Percentiles rank a stretch among this genome's conserved stretches.
These are phyloP conservation scores for Ceratoteleas bidentatus DNA, from an alignment of 1,140 invertebrate species.

Conservation along the genomic window DNA sequence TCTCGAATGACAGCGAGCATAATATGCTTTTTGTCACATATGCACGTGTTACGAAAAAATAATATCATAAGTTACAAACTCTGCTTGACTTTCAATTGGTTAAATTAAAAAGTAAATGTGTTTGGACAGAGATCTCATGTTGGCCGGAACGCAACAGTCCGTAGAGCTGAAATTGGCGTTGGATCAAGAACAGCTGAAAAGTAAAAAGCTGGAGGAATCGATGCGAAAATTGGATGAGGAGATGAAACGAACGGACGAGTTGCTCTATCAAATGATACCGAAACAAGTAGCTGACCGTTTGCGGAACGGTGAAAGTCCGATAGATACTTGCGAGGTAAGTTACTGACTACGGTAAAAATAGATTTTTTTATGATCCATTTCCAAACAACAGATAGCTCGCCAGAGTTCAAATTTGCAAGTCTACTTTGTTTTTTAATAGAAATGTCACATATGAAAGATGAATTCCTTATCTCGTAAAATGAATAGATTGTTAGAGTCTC, in stretches of 20 bases:
- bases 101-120: not conserved
- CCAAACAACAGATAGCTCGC: too few relatives aligned
- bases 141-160: not conserved
- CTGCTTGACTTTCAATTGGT: too few relatives aligned
- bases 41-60: too few relatives aligned
- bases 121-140: not conserved
- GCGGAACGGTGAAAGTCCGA: conserved; percentile 94
- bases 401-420: too few relatives aligned
- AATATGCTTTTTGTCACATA: too few relatives aligned
- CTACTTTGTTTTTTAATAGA: too few relatives aligned
- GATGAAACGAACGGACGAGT: conserved; percentile 96
- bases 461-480: too few relatives aligned
- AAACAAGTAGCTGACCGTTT: conserved; percentile 97
- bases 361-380: too few relatives aligned
- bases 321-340: conserved; percentile 96
- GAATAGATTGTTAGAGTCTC: too few relatives aligned
- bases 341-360: not conserved
- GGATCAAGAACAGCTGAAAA: conserved; percentile 98
- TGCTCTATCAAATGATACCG: conserved; percentile 99
- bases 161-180: conserved; percentile 97
- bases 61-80: too few relatives aligned
- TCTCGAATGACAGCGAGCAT: too few relatives aligned
- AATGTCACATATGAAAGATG: too few relatives aligned
- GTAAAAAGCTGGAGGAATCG: conserved; percentile 96
- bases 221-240: conserved; percentile 97